phyloP scores from a whole-genome alignment of 2,113 vertebrate species.

The Paracanthobrama guichenoti region DNA sequence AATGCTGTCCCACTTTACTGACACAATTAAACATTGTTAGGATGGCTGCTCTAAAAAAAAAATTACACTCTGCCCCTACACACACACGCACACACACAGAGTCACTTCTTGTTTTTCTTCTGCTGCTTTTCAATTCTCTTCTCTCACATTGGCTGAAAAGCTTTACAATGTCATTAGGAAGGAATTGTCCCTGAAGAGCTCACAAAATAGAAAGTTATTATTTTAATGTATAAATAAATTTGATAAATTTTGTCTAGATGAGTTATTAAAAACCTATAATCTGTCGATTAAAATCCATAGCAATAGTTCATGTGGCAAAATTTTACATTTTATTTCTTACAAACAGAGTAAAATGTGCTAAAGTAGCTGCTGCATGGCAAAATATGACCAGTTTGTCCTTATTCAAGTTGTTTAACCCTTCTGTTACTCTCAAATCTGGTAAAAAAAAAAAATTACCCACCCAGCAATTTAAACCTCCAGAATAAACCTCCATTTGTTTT shows the following conservation, averaged over 20 bases:
- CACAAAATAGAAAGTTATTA: not conserved
- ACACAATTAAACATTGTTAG: conserved; percentile 74
- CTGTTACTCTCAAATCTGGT: no score
- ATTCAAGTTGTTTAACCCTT: no score
- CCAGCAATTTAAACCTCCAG: no score
- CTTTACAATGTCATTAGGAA: conserved; percentile 66
- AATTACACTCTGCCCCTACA: conserved; percentile 32
- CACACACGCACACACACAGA: not conserved
- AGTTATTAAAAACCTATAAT: conserved; percentile 63
- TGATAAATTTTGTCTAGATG: conserved; percentile 32
- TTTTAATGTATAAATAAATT: no score
- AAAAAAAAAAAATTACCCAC: no score
- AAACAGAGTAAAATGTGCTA: not conserved
- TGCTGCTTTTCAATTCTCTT: conserved; percentile 19
- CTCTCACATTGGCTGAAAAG: conserved; percentile 65
- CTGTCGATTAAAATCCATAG: conserved; percentile 31
- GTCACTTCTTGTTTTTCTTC: conserved; percentile 28
- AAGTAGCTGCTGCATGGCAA: not conserved
- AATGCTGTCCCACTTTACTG: conserved; percentile 73
- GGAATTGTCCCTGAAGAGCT: conserved; percentile 57
- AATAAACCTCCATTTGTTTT: no score
- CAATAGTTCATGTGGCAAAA: not conserved
- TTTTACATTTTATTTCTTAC: not conserved
- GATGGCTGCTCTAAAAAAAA: conserved; percentile 62
- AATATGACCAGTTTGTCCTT: no score